Percentiles rank a stretch among this genome's conserved stretches.
phyloP scores from a whole-genome alignment of 2,888 invertebrate genomes.

The Macrostomum cliftonense region DNA sequence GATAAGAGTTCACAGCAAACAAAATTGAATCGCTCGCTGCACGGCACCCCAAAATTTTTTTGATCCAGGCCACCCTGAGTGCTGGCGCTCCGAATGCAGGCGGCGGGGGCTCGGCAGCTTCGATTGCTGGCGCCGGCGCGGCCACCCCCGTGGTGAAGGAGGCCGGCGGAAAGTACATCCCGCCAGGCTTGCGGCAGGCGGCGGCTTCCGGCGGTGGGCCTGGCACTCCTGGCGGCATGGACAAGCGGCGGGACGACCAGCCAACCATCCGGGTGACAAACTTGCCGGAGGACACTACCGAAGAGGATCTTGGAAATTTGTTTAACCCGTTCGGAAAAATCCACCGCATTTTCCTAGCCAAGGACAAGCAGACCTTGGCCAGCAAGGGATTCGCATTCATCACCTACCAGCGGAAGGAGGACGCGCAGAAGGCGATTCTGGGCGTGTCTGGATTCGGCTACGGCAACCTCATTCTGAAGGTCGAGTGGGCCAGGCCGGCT shows the following conservation, averaged over 20 bases:
- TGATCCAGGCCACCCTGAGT: too few relatives aligned
- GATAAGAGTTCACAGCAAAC: too few relatives aligned
- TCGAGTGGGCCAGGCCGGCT: constrained; percentile 76
- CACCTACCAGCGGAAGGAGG: constrained; percentile 72
- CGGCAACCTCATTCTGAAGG: constrained; percentile 87
- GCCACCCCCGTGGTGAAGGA: too few relatives aligned
- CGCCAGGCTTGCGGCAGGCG: not conserved
- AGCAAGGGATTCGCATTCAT: constrained; percentile 83
- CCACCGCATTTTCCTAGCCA: constrained; percentile 79
- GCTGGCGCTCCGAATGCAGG: too few relatives aligned
- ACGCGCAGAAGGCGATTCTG: constrained; percentile 75
- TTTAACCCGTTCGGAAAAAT: constrained; percentile 81
- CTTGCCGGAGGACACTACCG: constrained; percentile 74
- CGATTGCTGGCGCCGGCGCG: too few relatives aligned
- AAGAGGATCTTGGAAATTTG: constrained; percentile 79
- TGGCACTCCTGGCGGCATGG: not conserved
- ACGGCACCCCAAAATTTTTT: too few relatives aligned
- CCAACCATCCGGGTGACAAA: constrained; percentile 91
- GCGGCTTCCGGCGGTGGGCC: not conserved
- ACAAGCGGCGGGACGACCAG: constrained; percentile 30
- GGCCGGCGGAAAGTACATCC: not conserved
- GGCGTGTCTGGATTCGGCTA: constrained; percentile 78
- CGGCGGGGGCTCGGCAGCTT: too few relatives aligned
- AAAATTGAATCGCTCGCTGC: too few relatives aligned
- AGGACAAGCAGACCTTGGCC: constrained; percentile 50